Evolutionary conservation across 2,888 invertebrate genomes (phyloP), one percentile per base, ranked within the genome.

Genomic region (Alloplasta piceator): DNA sequence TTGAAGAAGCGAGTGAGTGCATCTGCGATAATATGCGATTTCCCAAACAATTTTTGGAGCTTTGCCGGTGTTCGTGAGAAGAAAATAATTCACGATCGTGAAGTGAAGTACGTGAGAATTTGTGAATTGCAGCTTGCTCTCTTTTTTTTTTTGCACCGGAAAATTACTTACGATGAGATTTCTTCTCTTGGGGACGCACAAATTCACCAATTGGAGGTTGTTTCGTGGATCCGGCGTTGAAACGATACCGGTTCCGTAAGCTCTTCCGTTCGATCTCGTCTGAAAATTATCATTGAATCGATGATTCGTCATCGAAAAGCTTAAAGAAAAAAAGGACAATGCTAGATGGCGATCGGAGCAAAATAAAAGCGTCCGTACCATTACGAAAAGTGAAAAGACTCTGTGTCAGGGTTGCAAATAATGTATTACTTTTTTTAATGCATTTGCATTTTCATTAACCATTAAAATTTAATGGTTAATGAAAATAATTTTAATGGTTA

Each of bases 151-250:
- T 63, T 12, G 6, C 14, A 26, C 26, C 26, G 26, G 26, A 26
- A 78, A 82, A 85, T 84, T 91, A 91, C 91, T 91, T 90, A 90
- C 90, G 84, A 89, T 87, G 83, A 87, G 86, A 82, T 89, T 85
- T 84, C 90, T 85, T 88, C 88, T 88, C 84, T 87, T 85, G 79
- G 90, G 90, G 75, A 88, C 89, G 87, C 89, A 86, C 83, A 91
- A 88, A 89, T 91, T 90, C 82, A 89, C 87, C 89, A 91, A 90
- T 86, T 89, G 90, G 73, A 91, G 87, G 84, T 88, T 87, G 76
- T 89, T 87, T 84, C 89, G 90, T 85, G 84, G 85, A 84, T 90
- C 89, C 82, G 86, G 86, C 73, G 85, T 85, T 84, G 85, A 80
- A 56, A 83, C 82, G 64, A 86, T 84, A 60, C 66, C 70, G 74